phyloP scores from a whole-genome alignment of 2,113 vertebrate species.

The Tylochromis polylepis region DNA sequence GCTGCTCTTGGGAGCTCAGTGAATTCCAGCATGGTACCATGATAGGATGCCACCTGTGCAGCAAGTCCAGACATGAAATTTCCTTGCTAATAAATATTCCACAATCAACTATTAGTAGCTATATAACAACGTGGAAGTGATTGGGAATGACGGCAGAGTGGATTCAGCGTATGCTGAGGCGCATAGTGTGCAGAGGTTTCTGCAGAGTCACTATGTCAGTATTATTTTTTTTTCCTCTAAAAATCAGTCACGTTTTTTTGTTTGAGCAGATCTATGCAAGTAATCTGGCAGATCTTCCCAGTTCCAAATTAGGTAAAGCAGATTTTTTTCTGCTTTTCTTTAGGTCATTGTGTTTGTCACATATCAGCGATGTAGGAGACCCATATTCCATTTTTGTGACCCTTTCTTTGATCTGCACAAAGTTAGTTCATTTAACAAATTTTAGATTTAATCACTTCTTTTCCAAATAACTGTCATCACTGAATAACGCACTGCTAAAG shows the following conservation, averaged over 20 bases:
- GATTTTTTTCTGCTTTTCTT: neutral
- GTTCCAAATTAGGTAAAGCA: neutral
- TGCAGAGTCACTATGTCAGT: neutral
- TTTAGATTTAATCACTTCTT: neutral
- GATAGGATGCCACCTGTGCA: neutral
- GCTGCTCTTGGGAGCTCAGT: neutral
- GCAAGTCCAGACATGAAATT: neutral
- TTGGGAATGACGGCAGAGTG: rapidly evolving
- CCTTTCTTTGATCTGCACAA: neutral
- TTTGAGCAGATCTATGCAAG: neutral
- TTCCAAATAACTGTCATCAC: neutral
- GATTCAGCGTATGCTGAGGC: neutral
- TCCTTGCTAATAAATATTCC: neutral
- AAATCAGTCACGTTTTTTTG: neutral
- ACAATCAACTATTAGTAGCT: neutral
- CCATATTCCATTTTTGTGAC: neutral
- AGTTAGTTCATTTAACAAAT: neutral
- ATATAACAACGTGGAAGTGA: neutral
- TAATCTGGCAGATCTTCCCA: neutral
- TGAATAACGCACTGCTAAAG: neutral
- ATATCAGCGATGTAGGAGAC: neutral
- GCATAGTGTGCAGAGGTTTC: neutral
- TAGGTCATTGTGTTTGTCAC: neutral
- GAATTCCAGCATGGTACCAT: neutral
- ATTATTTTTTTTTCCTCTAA: neutral